These are phyloP conservation scores for Anableps anableps DNA, from an alignment of 2,797 vertebrate species.

Conservation along the genomic window DNA sequence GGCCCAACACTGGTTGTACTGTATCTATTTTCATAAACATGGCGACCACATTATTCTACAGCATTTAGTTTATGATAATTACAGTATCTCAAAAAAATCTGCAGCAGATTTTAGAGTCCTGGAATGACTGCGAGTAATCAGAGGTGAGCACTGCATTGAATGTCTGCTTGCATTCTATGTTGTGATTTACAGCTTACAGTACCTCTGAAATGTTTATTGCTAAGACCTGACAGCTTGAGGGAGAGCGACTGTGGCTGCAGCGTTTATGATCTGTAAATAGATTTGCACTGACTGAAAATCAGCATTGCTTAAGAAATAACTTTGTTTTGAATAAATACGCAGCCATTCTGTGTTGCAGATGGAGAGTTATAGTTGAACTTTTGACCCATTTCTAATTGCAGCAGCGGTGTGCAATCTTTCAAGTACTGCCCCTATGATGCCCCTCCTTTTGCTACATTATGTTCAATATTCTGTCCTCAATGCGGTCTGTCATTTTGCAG, in stretches of 20 bases:
- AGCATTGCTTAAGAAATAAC: background rate
- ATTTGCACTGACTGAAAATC: background rate
- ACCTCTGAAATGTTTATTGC: background rate
- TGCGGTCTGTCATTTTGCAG: background rate
- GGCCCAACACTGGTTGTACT: background rate
- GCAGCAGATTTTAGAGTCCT: background rate
- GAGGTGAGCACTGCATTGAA: background rate
- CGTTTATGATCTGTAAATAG: background rate
- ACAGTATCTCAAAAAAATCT: background rate
- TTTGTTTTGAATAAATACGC: background rate
- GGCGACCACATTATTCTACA: background rate
- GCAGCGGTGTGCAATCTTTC: background rate
- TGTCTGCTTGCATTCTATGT: background rate
- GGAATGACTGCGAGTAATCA: background rate
- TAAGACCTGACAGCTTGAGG: background rate
- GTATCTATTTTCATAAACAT: background rate
- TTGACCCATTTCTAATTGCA: slow-evolving; percentile 1
- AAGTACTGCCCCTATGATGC: background rate
- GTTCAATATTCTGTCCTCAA: background rate
- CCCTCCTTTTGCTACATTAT: background rate
- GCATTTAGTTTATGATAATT: background rate
- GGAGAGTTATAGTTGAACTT: background rate
- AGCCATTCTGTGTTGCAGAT: background rate
- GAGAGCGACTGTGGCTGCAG: background rate
- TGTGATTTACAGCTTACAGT: background rate